Evolutionary conservation across 2,888 invertebrate species (phyloP).

Genomic region (Ennomos fuscantarius): DNA sequence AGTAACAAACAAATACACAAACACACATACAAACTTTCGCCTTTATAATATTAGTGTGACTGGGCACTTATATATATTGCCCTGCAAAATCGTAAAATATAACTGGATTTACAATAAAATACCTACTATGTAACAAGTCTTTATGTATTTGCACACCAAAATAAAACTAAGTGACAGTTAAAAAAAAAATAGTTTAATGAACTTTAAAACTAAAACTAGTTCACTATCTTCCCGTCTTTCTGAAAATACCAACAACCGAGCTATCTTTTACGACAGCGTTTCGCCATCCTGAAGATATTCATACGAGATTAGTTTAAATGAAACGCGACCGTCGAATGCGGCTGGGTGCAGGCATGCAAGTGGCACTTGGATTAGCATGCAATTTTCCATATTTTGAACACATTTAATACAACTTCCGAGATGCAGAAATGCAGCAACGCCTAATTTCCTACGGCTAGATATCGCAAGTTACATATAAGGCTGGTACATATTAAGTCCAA

Average conservation of each 20-base stretch:
- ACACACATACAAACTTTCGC: no score
- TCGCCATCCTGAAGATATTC: slow-evolving; percentile 55
- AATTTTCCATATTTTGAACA: slow-evolving; percentile 72
- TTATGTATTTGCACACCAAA: no score
- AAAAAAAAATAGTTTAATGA: no score
- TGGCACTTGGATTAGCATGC: slow-evolving; percentile 72
- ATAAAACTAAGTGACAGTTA: no score
- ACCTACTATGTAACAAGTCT: no score
- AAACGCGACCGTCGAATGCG: slow-evolving; percentile 53
- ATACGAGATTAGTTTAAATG: slow-evolving; percentile 62
- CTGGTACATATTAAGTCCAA: no score
- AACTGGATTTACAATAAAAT: no score
- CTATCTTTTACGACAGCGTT: slow-evolving; percentile 48
- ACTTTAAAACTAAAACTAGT: background rate
- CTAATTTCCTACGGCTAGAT: slow-evolving; percentile 10
- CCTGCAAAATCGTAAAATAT: no score
- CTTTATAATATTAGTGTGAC: no score
- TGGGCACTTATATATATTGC: no score
- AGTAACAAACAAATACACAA: no score
- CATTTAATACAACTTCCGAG: slow-evolving; percentile 50
- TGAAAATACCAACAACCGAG: slow-evolving; percentile 27
- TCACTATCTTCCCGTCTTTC: slow-evolving; percentile 43
- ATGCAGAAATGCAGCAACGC: slow-evolving; percentile 17
- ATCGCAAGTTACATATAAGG: no score
- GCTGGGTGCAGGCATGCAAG: slow-evolving; percentile 48